Conservation (phyloP, 1,140 invertebrate species). For the Zaprionus lachaisei region DNA sequence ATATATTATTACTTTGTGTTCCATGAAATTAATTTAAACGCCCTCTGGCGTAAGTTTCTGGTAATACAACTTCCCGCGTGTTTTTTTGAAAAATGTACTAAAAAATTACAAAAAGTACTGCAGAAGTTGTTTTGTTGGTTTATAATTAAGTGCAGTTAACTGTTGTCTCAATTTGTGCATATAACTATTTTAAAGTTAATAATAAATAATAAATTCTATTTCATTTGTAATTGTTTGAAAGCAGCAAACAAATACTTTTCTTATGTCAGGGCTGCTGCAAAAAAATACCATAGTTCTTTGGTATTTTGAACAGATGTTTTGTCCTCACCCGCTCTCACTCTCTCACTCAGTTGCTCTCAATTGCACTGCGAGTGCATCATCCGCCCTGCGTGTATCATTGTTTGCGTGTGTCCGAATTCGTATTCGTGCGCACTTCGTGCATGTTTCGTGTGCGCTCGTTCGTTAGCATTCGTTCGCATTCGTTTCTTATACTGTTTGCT, state of each 20-base stretch:
- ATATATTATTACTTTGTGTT: neutral
- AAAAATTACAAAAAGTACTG: slow-evolving; percentile 4
- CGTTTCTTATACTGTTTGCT: slow-evolving; percentile 32
- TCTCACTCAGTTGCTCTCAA: slow-evolving; percentile 3
- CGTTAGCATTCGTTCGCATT: slow-evolving; percentile 17
- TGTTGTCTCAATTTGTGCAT: neutral
- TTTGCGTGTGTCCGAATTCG: neutral
- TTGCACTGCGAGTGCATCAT: slow-evolving; percentile 13
- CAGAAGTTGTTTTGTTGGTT: neutral
- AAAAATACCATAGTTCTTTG: slow-evolving; percentile 14
- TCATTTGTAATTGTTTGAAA: neutral
- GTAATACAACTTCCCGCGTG: slow-evolving; percentile 1
- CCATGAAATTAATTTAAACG: neutral
- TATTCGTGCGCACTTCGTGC: slow-evolving; percentile 15
- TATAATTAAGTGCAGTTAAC: neutral
- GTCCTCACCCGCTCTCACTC: neutral
- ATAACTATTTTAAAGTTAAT: neutral
- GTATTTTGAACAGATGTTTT: slow-evolving; percentile 40
- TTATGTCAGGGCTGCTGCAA: neutral
- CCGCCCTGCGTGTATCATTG: neutral
- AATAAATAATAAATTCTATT: neutral
- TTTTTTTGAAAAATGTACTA: neutral
- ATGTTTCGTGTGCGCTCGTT: slow-evolving; percentile 7
- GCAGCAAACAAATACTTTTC: neutral
- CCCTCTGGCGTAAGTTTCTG: slow-evolving; percentile 12